These are phyloP conservation scores for Ptilonorhynchus violaceus DNA, from an alignment of 2,113 vertebrate species.

Conservation along the genomic window DNA sequence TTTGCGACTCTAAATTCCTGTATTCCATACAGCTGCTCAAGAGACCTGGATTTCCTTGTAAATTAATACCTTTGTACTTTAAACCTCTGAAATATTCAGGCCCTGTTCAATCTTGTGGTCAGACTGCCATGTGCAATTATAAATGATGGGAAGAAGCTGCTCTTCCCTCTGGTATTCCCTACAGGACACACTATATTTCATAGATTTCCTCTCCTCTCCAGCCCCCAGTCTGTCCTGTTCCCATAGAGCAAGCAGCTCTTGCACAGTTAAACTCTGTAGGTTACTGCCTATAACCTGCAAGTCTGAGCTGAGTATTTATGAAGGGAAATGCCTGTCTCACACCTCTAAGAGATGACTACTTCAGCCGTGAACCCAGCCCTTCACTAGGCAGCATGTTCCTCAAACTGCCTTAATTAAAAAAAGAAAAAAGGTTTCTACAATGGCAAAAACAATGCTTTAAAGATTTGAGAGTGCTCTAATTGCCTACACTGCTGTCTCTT, in stretches of 20 bases:
- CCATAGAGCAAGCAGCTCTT: not conserved
- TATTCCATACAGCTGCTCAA: not conserved
- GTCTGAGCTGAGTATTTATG: not conserved
- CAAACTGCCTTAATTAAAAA: not conserved
- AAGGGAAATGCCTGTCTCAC: not conserved
- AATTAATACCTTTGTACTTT: not conserved
- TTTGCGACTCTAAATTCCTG: not conserved
- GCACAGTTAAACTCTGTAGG: not conserved
- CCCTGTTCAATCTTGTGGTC: not conserved
- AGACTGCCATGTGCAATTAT: not conserved
- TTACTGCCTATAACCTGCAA: not conserved
- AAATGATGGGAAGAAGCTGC: not conserved
- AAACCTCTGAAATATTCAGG: not conserved
- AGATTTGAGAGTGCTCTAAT: slow-evolving; percentile 29
- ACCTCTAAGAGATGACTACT: not conserved
- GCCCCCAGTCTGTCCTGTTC: not conserved
- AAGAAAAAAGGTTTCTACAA: not conserved
- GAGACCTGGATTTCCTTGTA: not conserved
- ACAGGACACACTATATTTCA: not conserved
- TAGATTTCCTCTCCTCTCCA: not conserved
- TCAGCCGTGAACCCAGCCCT: not conserved
- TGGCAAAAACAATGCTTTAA: slow-evolving; percentile 19
- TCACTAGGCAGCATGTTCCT: not conserved
- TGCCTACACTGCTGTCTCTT: slow-evolving; percentile 28
- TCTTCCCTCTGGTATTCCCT: not conserved